Base-by-base conservation (phyloP, 2,113 vertebrate species). In the Steatornis caripensis region DNA sequence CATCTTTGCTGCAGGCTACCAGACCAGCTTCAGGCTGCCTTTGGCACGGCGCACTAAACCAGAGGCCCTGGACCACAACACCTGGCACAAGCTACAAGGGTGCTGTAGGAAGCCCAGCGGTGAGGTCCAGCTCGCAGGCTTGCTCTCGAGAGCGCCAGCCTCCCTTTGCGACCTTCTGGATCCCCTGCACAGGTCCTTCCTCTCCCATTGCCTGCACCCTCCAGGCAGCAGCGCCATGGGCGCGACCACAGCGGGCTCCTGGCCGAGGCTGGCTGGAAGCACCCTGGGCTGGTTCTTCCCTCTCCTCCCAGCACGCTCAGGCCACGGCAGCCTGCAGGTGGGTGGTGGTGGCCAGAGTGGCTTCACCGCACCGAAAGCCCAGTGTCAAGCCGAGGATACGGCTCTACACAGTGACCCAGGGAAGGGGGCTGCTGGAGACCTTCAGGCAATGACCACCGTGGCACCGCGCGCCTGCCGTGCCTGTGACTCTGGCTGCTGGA, bases 381-480 rank as follows among this genome's bases (percentile, higher is more conserved):
- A 61, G 78, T 43, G 55, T 27, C 55, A 82, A 17, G 13, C 34
- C 55, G 66, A 41, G 60, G 41, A 34, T 36, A 48, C 8, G 34
- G 41, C 34, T 90, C 23, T 43, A 12, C 26, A 60, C 20, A 43
- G 57, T 37, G 15, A 36, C 51, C 27, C 46, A 53, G 41, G 29
- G n/a, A 70, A 57, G 23, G 22, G 9, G 46, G 10, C 45, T 64
- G 57, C 37, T 70, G 82, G 82, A 64, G 30, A 55, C 39, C 37
- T 74, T 37, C 64, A 32, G 69, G 62, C 36, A 64, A 19, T 34
- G 39, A 27, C 36, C 43, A 49, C 12, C 48, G 0, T 36, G 53
- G 30, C 12, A 45, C 43, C 0, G 0, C 45, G 32, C 81, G 19
- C 48, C 54, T 5, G 3, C 18, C 37, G 51, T 84, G 12, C 60